Base-by-base conservation (phyloP, 2,888 invertebrate species). In the Keiferia lycopersicella region DNA sequence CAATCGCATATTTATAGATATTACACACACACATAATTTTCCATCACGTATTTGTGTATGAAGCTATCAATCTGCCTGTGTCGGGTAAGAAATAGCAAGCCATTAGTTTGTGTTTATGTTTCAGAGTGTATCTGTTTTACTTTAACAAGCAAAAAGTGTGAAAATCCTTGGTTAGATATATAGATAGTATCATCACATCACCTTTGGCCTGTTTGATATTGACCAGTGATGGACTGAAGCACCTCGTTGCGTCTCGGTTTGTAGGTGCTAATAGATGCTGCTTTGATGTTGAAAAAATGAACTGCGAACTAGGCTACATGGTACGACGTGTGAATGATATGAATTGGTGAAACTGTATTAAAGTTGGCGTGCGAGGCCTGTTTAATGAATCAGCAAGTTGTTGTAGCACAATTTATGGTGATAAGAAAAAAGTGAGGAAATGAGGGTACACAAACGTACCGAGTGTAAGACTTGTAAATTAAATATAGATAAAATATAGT, bases 31-130 rank as follows among this genome's bases (percentile, higher is more conserved):
- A 56, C 30, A 16, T 56, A 34, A 30, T 56, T 56, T 56, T 56
- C 56, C 56, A 56, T 56, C 56, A 56, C 34, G 56, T 56, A 56
- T 56, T 56, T 56, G 56, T 56, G 34, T 56, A 34, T n/a, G 16
- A 16, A 56, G 34, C 56, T 26, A 56, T 56, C 56, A 56, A 56
- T 56, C 56, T n/a, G 56, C 56, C 30, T 26, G 11, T 56, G 34
- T 56, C 56, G 34, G n/a, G 56, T 34, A 34, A 34, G 34, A 34
- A 56, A 56, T 18, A 56, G 56, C 56, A 30, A 56, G n/a, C 56
- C 56, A 56, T 34, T 56, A 56, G 56, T 56, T 56, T 56, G 26
- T 56, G 56, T 56, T 26, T 56, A 56, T 26, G 30, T 56, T 56
- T 56, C 30, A 14, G 56, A n/a, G n/a, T n/a, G 34, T 34, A 18